Percentiles rank a stretch among this genome's conserved stretches.
phyloP scores from a whole-genome alignment of 2,113 vertebrate species.

The Pelobates fuscus region DNA sequence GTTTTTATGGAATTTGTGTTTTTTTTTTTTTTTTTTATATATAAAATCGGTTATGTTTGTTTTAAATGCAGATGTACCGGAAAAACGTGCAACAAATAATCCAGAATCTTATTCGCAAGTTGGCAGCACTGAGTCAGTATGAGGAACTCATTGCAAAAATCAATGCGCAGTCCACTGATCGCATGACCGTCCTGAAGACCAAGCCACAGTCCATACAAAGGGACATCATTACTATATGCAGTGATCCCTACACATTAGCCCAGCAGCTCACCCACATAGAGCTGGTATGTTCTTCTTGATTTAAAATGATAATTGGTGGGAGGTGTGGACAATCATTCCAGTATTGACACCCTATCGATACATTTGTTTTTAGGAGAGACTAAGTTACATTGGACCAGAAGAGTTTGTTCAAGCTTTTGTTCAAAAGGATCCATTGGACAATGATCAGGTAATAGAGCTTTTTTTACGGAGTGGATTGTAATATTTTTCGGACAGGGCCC shows the following conservation, averaged over 20 bases:
- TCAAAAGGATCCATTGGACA: constrained; percentile 86
- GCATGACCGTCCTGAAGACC: constrained; percentile 76
- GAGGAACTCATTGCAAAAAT: constrained; percentile 89
- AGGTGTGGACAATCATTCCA: neutral
- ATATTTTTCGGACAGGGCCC: no score
- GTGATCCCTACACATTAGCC: constrained; percentile 85
- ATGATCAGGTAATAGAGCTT: constrained; percentile 78
- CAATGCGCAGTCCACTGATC: constrained; percentile 75
- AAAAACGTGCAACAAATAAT: constrained; percentile 85
- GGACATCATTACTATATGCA: constrained; percentile 86
- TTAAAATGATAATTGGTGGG: neutral
- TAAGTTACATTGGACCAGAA: constrained; percentile 93
- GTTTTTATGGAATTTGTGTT: no score
- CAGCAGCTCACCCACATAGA: constrained; percentile 96
- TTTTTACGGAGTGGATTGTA: no score
- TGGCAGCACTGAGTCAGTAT: constrained; percentile 83
- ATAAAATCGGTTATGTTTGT: neutral
- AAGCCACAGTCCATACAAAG: constrained; percentile 86
- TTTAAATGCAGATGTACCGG: constrained; percentile 74
- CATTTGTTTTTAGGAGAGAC: constrained; percentile 78
- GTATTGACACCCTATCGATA: constrained; percentile 35
- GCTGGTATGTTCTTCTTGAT: constrained; percentile 72
- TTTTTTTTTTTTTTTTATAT: neutral
- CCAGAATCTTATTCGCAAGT: constrained; percentile 82
- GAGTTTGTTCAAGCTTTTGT: constrained; percentile 92